Base-by-base conservation (phyloP, 1,140 invertebrate species). In the Andrena cerasifolii region DNA sequence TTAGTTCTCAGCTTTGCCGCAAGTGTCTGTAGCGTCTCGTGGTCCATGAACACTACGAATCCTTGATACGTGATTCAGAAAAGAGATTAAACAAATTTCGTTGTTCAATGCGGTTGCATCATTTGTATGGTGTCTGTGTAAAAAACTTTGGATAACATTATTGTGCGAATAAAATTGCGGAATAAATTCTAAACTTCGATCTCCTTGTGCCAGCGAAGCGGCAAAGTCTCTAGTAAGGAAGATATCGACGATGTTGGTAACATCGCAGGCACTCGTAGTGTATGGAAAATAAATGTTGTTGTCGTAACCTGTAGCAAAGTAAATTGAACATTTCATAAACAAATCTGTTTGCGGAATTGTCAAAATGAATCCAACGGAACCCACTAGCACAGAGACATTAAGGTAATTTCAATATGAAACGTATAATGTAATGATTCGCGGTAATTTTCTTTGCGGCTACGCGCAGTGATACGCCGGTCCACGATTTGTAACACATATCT, bases 311-410 rank as follows among this genome's bases (percentile, higher is more conserved):
- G 16, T 31, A 66, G 51, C 16, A 28, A 47, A 63, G 14, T 47
- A 58, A 31, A 47, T 24, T 24, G 2, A 24, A 31, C 66, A 59
- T 8, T 53, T 61, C 16, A 21, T 51, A 45, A n/a, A 56, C 6
- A 43, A 24, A 56, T 43, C 56, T 36, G 18, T 24, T 63, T 36
- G 47, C 4, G 28, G 45, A 43, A 72, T 65, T 26, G 6, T 49
- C 51, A 73, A 61, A 54, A 88, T 88, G 87, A 88, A 88, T 82
- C 87, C 87, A 1, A 83, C 87, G 14, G 87, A 88, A 49, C 87
- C 86, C 26, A 88, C 65, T 5, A 86, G 66, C 73, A 87, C 78
- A 6, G 87, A 88, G 78, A 86, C 87, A 28, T 73, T 88, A 70
- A 88, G 87, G 87, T 88, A 88, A 76, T 43, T 66, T 80, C 21